phyloP scores from a whole-genome alignment of 1,140 invertebrate species.

The Parasteatoda tepidariorum region DNA sequence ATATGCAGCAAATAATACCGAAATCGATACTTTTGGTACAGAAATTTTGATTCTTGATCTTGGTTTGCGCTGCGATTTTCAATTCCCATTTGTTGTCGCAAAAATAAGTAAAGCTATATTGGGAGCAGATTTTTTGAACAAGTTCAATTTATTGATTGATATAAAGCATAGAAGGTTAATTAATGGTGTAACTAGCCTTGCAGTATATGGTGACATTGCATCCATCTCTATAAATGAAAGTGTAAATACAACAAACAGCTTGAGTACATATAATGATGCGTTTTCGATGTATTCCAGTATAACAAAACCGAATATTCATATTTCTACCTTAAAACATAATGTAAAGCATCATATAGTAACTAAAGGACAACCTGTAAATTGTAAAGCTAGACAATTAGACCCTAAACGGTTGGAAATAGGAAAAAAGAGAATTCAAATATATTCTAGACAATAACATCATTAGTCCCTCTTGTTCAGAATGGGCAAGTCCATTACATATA shows the following conservation, averaged over 20 bases:
- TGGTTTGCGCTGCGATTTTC: not conserved
- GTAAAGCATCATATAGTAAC: slow-evolving; percentile 21
- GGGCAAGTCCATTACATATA: slow-evolving; percentile 64
- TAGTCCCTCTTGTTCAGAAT: slow-evolving; percentile 64
- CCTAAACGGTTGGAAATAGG: not conserved
- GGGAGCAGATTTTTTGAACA: not conserved
- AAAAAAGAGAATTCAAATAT: slow-evolving; percentile 25
- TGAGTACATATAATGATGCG: slow-evolving; percentile 7
- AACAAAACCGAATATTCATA: slow-evolving; percentile 1
- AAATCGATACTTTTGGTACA: not conserved
- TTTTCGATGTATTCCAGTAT: not conserved
- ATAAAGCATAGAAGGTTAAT: not conserved
- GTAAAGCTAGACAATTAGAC: slow-evolving; percentile 26
- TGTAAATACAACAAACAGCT: not conserved
- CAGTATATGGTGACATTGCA: not conserved
- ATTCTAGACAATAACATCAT: slow-evolving; percentile 38
- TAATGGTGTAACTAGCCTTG: not conserved
- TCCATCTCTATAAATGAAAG: not conserved
- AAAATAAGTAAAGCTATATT: not conserved
- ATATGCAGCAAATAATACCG: not conserved
- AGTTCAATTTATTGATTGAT: not conserved
- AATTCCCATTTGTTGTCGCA: not conserved
- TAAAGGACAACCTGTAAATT: slow-evolving; percentile 4
- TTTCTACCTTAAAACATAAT: not conserved
- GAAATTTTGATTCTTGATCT: not conserved